A percentile compares a stretch with the other conserved stretches of the same genome.
phyloP scores from a whole-genome alignment of 2,113 vertebrate species.

The Upupa epops region DNA sequence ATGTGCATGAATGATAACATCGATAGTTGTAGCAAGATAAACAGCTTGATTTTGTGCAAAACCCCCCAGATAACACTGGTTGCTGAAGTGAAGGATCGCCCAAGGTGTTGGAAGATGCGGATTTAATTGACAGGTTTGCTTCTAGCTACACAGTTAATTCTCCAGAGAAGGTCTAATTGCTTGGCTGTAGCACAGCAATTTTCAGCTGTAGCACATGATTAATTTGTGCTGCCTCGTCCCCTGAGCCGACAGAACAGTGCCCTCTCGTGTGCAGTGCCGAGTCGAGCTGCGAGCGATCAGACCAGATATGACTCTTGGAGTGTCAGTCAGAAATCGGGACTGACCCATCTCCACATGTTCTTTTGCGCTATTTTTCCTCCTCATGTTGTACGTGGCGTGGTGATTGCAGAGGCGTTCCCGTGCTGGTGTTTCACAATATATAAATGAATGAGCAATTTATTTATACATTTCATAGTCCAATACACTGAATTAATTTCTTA shows the following conservation, averaged over 20 bases:
- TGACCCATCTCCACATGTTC: rapidly evolving
- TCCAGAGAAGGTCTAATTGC: background rate
- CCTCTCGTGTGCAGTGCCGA: background rate
- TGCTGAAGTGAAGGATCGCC: background rate
- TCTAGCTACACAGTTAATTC: background rate
- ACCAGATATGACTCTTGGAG: rapidly evolving
- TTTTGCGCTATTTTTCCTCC: too few relatives aligned
- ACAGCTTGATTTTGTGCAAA: background rate
- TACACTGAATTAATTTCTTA: too few relatives aligned
- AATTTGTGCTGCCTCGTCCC: background rate
- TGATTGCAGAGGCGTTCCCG: background rate
- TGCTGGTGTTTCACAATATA: rapidly evolving
- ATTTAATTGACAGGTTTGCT: background rate
- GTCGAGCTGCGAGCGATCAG: background rate
- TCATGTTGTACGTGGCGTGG: rapidly evolving
- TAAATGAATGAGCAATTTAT: background rate
- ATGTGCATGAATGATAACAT: background rate
- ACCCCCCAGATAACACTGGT: rapidly evolving
- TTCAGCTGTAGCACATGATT: background rate
- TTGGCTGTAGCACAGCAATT: background rate
- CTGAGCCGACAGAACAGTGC: slow-evolving; percentile 29
- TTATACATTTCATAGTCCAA: rapidly evolving
- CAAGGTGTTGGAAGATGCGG: background rate
- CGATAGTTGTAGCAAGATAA: background rate
- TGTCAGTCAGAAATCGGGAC: rapidly evolving